Base-by-base conservation (phyloP, 2,888 invertebrate species). In the Apotomis betuletana region DNA sequence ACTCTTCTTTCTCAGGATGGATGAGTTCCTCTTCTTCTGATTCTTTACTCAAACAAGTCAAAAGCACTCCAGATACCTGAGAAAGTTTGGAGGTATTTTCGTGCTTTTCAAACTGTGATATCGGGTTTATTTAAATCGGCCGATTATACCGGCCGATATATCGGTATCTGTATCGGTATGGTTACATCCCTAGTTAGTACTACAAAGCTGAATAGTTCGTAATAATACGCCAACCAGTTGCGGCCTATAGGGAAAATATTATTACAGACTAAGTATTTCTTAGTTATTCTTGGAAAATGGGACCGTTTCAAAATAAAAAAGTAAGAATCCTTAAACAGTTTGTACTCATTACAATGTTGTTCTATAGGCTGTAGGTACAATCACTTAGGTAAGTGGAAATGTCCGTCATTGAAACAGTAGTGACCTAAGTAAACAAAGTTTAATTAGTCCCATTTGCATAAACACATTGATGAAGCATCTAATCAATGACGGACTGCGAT, bases 391-490 rank as follows among this genome's bases (percentile, higher is more conserved):
- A 49, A 5, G 38, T 38, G n/a, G 36, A 13, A 41, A 41, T 51
- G 13, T 49, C 9, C 38, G 41, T 59, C 62, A 67, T 54, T 59
- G 72, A 58, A 46, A 62, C 54, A 59, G 58, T 27, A 68, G 67
- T 68, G 67, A 75, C 74, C 77, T 78, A 76, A 74, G 78, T 81
- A 85, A 85, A 81, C 83, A 83, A 81, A 82, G 79, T 78, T 77
- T 81, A 83, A 85, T 85, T 81, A 83, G 79, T 71, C 62, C 70
- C 67, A 87, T 89, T 88, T 83, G 82, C 88, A 87, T 88, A 85
- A 82, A 81, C 82, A 83, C 80, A 82, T 83, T 82, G 79, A 77
- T 76, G 74, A 73, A 80, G 82, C 79, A 79, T 79, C 81, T 82
- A 83, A 84, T 84, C 80, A 85, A 79, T 81, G 76, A 74, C 75